These are phyloP conservation scores for Neomonachus schauinslandi DNA, from an alignment of 2,113 vertebrate species.

Conservation along the genomic window DNA sequence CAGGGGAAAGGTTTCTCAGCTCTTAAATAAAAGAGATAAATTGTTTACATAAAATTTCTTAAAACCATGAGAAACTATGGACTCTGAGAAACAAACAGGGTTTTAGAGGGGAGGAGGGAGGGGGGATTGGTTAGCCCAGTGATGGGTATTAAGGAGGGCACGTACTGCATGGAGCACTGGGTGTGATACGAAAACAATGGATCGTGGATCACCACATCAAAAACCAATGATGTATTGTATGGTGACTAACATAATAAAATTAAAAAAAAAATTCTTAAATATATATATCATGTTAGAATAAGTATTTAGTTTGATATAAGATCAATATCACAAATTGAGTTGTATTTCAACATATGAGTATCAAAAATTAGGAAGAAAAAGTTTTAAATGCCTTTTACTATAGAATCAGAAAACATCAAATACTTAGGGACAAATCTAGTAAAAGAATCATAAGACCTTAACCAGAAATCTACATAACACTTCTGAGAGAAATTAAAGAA, in stretches of 20 bases:
- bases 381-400: neutral
- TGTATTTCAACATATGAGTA: slow-evolving; percentile 17
- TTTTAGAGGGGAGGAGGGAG: too few relatives aligned
- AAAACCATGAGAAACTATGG: neutral
- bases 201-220: too few relatives aligned
- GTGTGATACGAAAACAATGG: too few relatives aligned
- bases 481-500: slow-evolving; percentile 38
- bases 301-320: slow-evolving; percentile 2
- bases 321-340: neutral
- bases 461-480: neutral
- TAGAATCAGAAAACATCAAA: slow-evolving; percentile 49
- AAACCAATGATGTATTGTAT: too few relatives aligned
- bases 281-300: slow-evolving; percentile 4
- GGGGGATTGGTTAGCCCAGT: too few relatives aligned
- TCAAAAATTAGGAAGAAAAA: slow-evolving; percentile 25
- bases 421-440: neutral
- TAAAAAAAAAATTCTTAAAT: neutral
- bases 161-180: too few relatives aligned
- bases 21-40: neutral
- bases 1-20: neutral
- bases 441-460: neutral
- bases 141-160: too few relatives aligned
- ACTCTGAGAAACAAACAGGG: too few relatives aligned
- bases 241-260: too few relatives aligned
- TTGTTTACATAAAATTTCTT: neutral